Evolutionary conservation across 2,888 invertebrate genomes (phyloP).

Genomic region (Geotrupes spiniger): DNA sequence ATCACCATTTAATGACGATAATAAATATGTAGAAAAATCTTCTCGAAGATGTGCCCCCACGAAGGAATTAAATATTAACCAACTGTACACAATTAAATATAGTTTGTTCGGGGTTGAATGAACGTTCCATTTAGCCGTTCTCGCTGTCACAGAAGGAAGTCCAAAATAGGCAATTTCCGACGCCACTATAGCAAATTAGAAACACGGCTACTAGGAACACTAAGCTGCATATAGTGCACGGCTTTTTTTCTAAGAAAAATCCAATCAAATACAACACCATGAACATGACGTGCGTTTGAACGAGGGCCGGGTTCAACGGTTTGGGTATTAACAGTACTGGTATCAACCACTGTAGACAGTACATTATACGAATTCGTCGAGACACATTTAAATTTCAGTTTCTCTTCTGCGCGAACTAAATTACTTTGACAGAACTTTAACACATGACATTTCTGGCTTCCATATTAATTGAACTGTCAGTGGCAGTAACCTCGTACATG

Average conservation of each 20-base stretch:
- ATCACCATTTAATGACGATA: no score
- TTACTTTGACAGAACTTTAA: no score
- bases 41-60: no score
- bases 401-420: no score
- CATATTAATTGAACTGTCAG: no score
- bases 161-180: constrained; percentile 94
- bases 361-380: constrained; percentile 58
- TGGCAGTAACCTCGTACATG: no score
- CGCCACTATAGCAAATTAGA: constrained; percentile 93
- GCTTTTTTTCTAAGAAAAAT: constrained; percentile 94
- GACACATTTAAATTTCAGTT: background rate
- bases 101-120: no score
- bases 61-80: no score
- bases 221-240: constrained; percentile 95
- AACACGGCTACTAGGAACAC: constrained; percentile 92
- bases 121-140: constrained; percentile 42
- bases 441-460: no score
- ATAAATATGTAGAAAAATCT: no score
- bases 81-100: no score
- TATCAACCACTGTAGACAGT: constrained; percentile 96
- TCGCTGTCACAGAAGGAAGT: constrained; percentile 71
- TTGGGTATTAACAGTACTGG: constrained; percentile 96
- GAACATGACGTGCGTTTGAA: constrained; percentile 97
- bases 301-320: constrained; percentile 92
- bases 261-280: constrained; percentile 94